Base-by-base conservation (phyloP, 2,888 invertebrate species). In the Patella depressa region DNA sequence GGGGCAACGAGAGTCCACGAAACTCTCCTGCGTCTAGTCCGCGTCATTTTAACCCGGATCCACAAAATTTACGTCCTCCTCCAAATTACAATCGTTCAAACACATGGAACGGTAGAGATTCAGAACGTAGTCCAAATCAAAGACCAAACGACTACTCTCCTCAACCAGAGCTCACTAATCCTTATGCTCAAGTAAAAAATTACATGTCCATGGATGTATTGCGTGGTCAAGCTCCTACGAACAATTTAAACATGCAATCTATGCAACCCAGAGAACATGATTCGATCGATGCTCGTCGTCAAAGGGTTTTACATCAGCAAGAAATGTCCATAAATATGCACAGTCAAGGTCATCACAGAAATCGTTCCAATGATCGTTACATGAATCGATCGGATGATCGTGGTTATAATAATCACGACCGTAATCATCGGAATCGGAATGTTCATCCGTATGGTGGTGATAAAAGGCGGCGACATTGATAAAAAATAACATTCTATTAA, bases 61-160 rank as follows among this genome's bases (percentile, higher is more conserved):
- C 57, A 53, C 53, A 57, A n/a, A 71, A 34, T 19, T 54, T 34
- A 15, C 53, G 53, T 54, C 73, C 72, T 17, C 76, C 73, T 7
- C 80, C 82, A 0, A 71, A 73, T 72, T 82, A 83, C 65, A 82
- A 84, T 3, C 76, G 81, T 73, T 82, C 83, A 12, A 77, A 82
- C 45, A 84, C 84, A 9, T 85, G 85, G 84, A 83, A 85, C 72
- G 85, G 84, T 24, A 72, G 72, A 53, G 81, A 81, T 70, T 29
- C 72, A 7, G 24, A 55, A 2, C 53, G 55, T n/a, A 55, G 57
- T 12, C 74, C 59, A 24, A 65, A 70, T n/a, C 70, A 74, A 24
- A 75, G 59, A 12, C 59, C 74, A 29, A 74, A 75, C 14, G 55
- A 71, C 11, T 71, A 73, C 9, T 71, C 59, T 17, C 73, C 79